phyloP scores from a whole-genome alignment of 2,888 invertebrate species.

The Nyleta sp. region DNA sequence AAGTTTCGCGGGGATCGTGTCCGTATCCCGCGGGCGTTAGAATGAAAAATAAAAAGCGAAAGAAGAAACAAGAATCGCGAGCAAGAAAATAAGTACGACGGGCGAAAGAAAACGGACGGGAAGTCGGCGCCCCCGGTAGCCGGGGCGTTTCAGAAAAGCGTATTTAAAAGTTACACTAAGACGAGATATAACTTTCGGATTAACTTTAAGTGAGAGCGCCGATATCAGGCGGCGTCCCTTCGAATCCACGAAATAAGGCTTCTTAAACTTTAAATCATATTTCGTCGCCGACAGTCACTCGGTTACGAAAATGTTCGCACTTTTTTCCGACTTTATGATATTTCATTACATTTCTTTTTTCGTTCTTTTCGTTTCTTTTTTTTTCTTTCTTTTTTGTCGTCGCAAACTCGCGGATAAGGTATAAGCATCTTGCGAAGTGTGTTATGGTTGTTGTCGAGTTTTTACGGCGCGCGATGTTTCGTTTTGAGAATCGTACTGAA shows the following conservation, averaged over 20 bases:
- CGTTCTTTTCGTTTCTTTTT: too few relatives aligned
- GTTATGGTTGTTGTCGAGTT: too few relatives aligned
- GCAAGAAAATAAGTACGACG: conserved; percentile 26
- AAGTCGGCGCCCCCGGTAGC: conserved; percentile 42
- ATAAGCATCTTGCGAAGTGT: too few relatives aligned
- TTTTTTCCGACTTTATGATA: conserved; percentile 54
- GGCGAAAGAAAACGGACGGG: conserved; percentile 22
- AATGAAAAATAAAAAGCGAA: conserved; percentile 11
- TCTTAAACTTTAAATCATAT: conserved; percentile 59
- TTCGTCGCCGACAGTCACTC: conserved; percentile 47
- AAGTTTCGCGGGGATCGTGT: conserved; percentile 54
- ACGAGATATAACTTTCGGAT: conserved; percentile 69
- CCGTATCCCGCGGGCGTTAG: conserved; percentile 43
- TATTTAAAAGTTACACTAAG: conserved; percentile 69
- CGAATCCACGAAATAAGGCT: conserved; percentile 56
- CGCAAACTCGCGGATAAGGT: too few relatives aligned
- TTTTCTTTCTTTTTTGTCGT: too few relatives aligned
- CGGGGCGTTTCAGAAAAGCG: conserved; percentile 67
- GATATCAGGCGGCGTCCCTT: conserved; percentile 44
- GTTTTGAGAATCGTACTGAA: too few relatives aligned
- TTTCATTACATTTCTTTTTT: conserved; percentile 27
- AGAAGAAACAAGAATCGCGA: neutral
- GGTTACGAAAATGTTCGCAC: conserved; percentile 57
- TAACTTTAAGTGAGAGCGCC: conserved; percentile 65
- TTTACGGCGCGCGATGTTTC: too few relatives aligned